Percentiles rank a stretch among this genome's conserved stretches.
These are phyloP conservation scores for Sebastes paucispinis DNA, from an alignment of 2,797 vertebrate species.

Conservation along the genomic window DNA sequence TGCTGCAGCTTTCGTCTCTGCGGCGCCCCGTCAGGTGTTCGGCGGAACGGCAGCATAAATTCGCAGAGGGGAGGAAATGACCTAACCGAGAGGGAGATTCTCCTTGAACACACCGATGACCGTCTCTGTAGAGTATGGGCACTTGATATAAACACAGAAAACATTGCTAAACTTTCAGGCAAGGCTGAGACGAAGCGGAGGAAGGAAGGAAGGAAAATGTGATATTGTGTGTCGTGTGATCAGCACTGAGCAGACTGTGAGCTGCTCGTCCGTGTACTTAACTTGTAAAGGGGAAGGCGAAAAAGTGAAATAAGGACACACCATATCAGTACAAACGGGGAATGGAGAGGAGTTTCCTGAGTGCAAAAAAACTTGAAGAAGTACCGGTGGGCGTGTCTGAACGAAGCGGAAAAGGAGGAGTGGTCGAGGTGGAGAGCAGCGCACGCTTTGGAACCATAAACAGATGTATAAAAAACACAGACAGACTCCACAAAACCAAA, in stretches of 20 bases:
- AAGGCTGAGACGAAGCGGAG: conserved; percentile 52
- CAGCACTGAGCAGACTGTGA: conserved; percentile 35
- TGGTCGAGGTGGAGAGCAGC: conserved; percentile 83
- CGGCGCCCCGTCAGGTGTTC: conserved; percentile 25
- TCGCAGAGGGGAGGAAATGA: conserved; percentile 36
- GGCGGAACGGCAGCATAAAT: conserved; percentile 31
- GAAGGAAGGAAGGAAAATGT: not conserved
- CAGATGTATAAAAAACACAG: conserved; percentile 73
- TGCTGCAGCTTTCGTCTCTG: conserved; percentile 58
- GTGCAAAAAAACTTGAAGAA: conserved; percentile 92
- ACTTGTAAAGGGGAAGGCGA: conserved; percentile 25
- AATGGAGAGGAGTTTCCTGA: conserved; percentile 93
- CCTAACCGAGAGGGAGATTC: conserved; percentile 38
- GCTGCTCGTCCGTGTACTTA: conserved; percentile 38
- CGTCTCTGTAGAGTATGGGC: conserved; percentile 66
- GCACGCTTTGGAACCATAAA: conserved; percentile 87
- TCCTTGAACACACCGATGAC: conserved; percentile 41
- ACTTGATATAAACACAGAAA: conserved; percentile 72
- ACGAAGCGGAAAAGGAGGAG: conserved; percentile 75
- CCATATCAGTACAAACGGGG: conserved; percentile 79
- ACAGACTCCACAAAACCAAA: conserved; percentile 67
- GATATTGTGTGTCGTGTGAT: conserved; percentile 10
- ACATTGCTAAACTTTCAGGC: conserved; percentile 53
- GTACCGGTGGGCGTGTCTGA: conserved; percentile 87
- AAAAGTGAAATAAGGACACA: conserved; percentile 59